phyloP scores from a whole-genome alignment of 2,888 invertebrate genomes.

The Rhagophthalmus giganteus region DNA sequence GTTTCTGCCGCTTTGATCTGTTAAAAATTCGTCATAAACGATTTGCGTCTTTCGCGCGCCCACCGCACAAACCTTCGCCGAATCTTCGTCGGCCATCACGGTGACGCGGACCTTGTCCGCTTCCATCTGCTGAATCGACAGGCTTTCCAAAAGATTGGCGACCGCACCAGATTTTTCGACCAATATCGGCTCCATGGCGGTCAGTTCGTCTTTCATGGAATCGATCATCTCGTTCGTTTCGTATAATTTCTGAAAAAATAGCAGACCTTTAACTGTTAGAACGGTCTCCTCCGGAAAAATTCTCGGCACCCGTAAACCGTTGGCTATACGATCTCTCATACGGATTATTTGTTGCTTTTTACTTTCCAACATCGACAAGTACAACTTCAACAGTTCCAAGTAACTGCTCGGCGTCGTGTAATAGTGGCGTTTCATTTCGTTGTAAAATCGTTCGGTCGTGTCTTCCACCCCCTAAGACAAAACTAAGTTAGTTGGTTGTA shows the following conservation, averaged over 20 bases:
- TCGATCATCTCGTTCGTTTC: slow-evolving; percentile 82
- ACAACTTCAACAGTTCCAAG: slow-evolving; percentile 80
- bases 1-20: slow-evolving; percentile 83
- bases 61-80: slow-evolving; percentile 66
- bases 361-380: slow-evolving; percentile 68
- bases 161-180: slow-evolving; percentile 78
- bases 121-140: slow-evolving; percentile 78
- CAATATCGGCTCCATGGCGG: slow-evolving; percentile 78
- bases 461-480: slow-evolving; percentile 70
- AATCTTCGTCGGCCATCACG: slow-evolving; percentile 81
- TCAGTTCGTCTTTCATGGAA: slow-evolving; percentile 82
- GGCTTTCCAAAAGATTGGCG: slow-evolving; percentile 70
- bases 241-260: slow-evolving; percentile 69
- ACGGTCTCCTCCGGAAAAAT: too few relatives aligned
- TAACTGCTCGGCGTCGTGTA: slow-evolving; percentile 93
- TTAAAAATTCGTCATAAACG: background rate
- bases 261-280: too few relatives aligned
- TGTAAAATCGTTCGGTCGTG: slow-evolving; percentile 75
- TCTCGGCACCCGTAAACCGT: slow-evolving; percentile 66
- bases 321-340: slow-evolving; percentile 70
- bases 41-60: background rate
- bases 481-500: background rate
- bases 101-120: slow-evolving; percentile 79
- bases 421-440: slow-evolving; percentile 82
- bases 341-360: slow-evolving; percentile 71